phyloP scores from a whole-genome alignment of 2,888 invertebrate species.

The Lamproptera curius region DNA sequence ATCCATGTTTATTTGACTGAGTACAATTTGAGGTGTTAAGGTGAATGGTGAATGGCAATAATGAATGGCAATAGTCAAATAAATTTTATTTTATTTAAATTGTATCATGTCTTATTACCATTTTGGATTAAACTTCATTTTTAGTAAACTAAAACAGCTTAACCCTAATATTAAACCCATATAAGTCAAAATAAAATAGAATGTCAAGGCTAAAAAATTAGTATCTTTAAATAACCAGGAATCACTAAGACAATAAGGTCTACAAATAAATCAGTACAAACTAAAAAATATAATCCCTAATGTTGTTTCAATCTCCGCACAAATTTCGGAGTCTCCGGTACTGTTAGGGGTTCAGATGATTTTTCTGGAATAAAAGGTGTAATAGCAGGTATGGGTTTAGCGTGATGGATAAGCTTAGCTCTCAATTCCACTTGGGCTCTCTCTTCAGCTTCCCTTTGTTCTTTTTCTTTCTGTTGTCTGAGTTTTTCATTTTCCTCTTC shows the following conservation, averaged over 20 bases:
- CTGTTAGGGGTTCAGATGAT: slow-evolving; percentile 75
- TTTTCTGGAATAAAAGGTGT: slow-evolving; percentile 71
- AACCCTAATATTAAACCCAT: too few species aligned
- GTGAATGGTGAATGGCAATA: too few species aligned
- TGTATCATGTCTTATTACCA: too few species aligned
- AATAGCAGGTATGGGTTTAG: slow-evolving; percentile 78
- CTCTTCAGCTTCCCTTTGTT: slow-evolving; percentile 65
- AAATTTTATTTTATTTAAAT: too few species aligned
- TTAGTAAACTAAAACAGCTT: too few species aligned
- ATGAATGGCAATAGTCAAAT: too few species aligned
- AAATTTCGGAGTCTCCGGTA: slow-evolving; percentile 81
- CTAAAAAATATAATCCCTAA: slow-evolving; percentile 20
- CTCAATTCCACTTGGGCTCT: slow-evolving; percentile 72
- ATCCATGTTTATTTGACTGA: too few species aligned
- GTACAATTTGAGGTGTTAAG: too few species aligned
- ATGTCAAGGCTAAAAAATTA: not conserved
- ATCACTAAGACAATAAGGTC: too few species aligned
- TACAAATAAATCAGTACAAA: not conserved
- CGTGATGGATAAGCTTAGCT: slow-evolving; percentile 78
- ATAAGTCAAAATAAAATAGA: too few species aligned
- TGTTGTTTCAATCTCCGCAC: slow-evolving; percentile 53
- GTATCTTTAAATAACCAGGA: too few species aligned
- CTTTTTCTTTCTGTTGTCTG: slow-evolving; percentile 52
- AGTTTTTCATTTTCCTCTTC: slow-evolving; percentile 68
- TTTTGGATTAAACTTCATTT: too few species aligned